These are phyloP conservation scores for Achatina immaculata DNA, from an alignment of 1,140 invertebrate genomes.

Conservation along the genomic window DNA sequence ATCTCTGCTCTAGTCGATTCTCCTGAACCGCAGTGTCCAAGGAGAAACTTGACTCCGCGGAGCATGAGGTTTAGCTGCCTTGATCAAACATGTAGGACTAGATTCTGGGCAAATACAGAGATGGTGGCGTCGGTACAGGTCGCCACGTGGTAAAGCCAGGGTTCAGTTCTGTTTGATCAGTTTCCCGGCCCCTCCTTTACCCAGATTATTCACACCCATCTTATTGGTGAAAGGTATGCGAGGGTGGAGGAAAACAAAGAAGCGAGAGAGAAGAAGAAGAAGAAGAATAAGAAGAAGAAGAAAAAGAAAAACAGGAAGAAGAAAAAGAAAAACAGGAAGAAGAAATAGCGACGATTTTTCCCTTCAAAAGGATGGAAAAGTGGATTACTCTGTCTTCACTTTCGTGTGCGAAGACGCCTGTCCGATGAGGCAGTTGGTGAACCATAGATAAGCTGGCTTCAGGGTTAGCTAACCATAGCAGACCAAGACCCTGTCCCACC, in stretches of 20 bases:
- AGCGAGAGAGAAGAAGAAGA: background rate
- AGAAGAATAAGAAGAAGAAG: too few species aligned
- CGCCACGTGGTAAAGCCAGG: background rate
- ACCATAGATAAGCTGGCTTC: too few species aligned
- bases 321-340: too few species aligned
- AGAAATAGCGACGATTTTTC: too few species aligned
- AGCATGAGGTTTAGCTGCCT: conserved; percentile 9
- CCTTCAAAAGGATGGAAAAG: too few species aligned
- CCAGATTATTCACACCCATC: conserved; percentile 2
- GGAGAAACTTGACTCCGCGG: conserved; percentile 6
- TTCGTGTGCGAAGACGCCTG: too few species aligned
- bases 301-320: too few species aligned
- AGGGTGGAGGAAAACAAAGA: background rate
- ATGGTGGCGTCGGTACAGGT: background rate
- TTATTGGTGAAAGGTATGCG: background rate
- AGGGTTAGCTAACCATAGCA: too few species aligned
- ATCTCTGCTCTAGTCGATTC: background rate
- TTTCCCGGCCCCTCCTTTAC: background rate
- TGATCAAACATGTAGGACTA: conserved; percentile 9
- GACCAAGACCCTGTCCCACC: too few species aligned
- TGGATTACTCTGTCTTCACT: too few species aligned
- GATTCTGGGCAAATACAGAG: background rate
- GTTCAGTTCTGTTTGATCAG: background rate
- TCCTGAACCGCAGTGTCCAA: background rate
- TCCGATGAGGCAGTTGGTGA: too few species aligned